Base-by-base conservation (phyloP, 2,888 invertebrate species). In the Lamellibrachia satsuma region DNA sequence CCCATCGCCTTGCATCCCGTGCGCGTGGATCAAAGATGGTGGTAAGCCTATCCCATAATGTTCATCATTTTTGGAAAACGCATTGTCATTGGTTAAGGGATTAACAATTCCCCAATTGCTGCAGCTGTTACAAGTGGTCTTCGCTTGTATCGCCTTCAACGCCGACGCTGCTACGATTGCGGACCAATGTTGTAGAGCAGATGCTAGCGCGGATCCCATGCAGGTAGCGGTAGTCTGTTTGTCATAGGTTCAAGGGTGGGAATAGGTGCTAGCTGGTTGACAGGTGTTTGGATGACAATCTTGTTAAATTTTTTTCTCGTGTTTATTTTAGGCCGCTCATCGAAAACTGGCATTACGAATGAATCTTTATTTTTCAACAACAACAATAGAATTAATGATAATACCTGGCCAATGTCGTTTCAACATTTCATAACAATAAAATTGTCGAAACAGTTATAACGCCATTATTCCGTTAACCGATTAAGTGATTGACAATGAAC, bases 11-110 rank as follows among this genome's bases (percentile, higher is more conserved):
- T 90, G 60, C 93, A 93, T 75, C 22, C 60, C 90, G 39, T 57
- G 91, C 92, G 95, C 95, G 94, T 95, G 95, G 94, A 94, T 92
- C 94, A 95, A 94, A 94, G 95, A 95, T 95, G 95, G 95, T 95
- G 94, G 93, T 57, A 91, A 90, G 91, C 91, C 94, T 57, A 94
- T 93, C 94, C 93, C 93, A 94, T 94, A 94, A 94, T 94, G 93
- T 93, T 90, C 7, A 3, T 7, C 9, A 91, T 9, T 9, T 57
- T 91, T 94, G 92, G 92, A 60, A 93, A 75, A 52, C 55, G 8
- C 9, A 7, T 91, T 92, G 90, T 94, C 93, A 95, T 95, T 95
- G 94, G 95, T 52, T 52, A 91, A 75, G 22, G 15, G 75, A 3
- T 22, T 91, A 91, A 15, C 8, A 91, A 52, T n/a, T 51, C 55